A percentile compares a stretch with the other conserved stretches of the same genome.
Conservation (phyloP, 2,888 invertebrate genomes). For the Reticulitermes lucifugus region DNA sequence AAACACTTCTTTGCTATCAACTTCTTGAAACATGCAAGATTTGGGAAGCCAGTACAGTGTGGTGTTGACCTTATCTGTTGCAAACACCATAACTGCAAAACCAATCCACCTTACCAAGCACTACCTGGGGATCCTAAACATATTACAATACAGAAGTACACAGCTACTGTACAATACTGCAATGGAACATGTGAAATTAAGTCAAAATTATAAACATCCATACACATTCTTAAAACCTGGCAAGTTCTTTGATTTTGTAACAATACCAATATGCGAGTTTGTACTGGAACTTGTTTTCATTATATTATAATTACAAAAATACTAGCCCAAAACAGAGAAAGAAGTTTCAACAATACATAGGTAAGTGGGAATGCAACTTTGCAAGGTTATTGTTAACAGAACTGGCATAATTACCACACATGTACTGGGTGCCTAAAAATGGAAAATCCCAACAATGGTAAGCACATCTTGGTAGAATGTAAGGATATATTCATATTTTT, state of each 20-base stretch:
- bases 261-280: background rate
- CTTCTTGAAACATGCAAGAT: background rate
- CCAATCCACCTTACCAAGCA: background rate
- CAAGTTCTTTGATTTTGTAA: background rate
- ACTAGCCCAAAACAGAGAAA: background rate
- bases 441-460: background rate
- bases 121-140: background rate
- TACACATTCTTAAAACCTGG: background rate
- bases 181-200: background rate
- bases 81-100: background rate
- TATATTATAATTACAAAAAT: too few species aligned
- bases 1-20: background rate
- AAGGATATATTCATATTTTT: constrained; percentile 5
- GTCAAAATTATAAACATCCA: background rate
- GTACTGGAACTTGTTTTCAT: background rate
- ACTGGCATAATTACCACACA: background rate
- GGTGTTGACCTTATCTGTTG: background rate
- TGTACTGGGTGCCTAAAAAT: background rate
- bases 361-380: background rate
- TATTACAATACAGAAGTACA: background rate
- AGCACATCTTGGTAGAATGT: background rate
- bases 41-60: background rate
- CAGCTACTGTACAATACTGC: background rate
- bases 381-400: background rate
- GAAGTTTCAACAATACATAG: background rate